A percentile compares a stretch with the other conserved stretches of the same genome.
Evolutionary conservation across 2,888 invertebrate genomes (phyloP).

Genomic region (Ochropacha duplaris): DNA sequence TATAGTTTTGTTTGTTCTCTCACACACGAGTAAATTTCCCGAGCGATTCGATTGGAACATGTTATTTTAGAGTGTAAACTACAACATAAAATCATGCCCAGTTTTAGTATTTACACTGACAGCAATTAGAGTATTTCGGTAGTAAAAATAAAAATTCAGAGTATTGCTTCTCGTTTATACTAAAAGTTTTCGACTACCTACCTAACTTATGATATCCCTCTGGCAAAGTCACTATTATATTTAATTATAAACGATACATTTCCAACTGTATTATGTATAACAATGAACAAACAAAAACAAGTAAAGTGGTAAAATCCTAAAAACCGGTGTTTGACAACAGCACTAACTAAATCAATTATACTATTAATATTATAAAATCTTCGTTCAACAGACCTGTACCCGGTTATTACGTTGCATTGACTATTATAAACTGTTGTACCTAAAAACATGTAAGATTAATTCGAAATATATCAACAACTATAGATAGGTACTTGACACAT

Average conservation of each 20-base stretch:
- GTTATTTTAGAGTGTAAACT: not conserved
- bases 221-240: constrained; percentile 64
- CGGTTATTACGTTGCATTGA: constrained; percentile 65
- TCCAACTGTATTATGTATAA: constrained; percentile 42
- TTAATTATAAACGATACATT: constrained; percentile 35
- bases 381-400: constrained; percentile 52
- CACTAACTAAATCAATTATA: constrained; percentile 58
- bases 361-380: constrained; percentile 42
- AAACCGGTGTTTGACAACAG: constrained; percentile 50
- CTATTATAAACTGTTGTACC: constrained; percentile 33
- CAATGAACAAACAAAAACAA: constrained; percentile 46
- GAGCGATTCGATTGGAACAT: not conserved
- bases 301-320: constrained; percentile 38
- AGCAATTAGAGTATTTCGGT: constrained; percentile 71
- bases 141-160: constrained; percentile 78
- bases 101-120: constrained; percentile 54
- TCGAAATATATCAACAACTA: constrained; percentile 29
- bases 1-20: no score
- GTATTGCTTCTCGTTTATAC: constrained; percentile 82
- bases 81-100: constrained; percentile 23
- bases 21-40: no score
- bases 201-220: constrained; percentile 77
- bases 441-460: constrained; percentile 21
- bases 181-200: constrained; percentile 79
- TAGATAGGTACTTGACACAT: constrained; percentile 17